Base-by-base conservation (phyloP, 2,888 invertebrate species). In the Cinara cedri region DNA sequence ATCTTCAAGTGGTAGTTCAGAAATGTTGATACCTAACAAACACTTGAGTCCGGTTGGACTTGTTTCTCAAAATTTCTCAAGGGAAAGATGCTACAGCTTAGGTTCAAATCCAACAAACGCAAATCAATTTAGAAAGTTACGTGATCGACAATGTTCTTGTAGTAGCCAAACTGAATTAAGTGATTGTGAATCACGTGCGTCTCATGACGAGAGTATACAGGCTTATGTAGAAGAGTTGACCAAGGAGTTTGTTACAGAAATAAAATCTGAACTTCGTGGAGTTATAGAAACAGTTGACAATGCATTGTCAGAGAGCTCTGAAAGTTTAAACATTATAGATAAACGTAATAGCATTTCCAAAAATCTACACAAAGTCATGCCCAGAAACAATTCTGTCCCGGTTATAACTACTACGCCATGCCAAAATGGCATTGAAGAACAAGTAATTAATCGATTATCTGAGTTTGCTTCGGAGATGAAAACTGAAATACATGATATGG, bases 241-340 rank as follows among this genome's bases (percentile, higher is more conserved):
- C 6, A 91, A 90, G 86, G 92, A 93, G 86, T 87, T 93, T 82
- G 93, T 93, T 1, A 92, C 91, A 13, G 93, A 93, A 86, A 91
- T 93, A 24, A 93, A 93, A 85, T 93, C 93, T 1, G 93, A 93
- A 87, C 91, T 93, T 57, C 88, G 93, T 9, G 93, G 91, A 85
- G 93, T 93, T 0, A 93, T 93, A 83, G 92, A 91, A 1, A 91
- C 90, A 85, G 93, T 93, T 0, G 93, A 93, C 83, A 92, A 93
- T 84, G 93, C 92, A 68, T 86, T 93, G 49, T 82, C 82, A 0
- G 82, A 82, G 63, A 82, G 82, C n/a, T 82, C 83, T 26, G 84
- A 84, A 65, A 83, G 81, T 81, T 65, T 82, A 21, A 81, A 82
- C 42, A 46, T 75, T 26, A 14, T 81, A 21, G 82, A 82, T 42